Conservation (phyloP, 1,140 invertebrate species). For the Drosophila santomea region DNA sequence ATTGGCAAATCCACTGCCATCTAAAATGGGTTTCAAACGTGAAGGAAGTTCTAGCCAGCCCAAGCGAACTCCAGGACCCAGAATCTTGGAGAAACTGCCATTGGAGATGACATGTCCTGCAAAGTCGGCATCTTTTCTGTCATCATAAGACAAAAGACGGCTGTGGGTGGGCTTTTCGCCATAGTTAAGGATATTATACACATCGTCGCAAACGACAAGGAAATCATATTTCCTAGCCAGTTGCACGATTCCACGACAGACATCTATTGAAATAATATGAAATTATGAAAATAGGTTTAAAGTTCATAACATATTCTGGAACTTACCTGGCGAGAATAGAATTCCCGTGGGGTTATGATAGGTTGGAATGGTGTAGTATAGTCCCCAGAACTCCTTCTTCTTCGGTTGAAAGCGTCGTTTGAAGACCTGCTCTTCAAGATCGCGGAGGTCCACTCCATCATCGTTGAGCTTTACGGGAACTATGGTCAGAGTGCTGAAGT, state of each 20-base stretch:
- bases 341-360: conserved; percentile 89
- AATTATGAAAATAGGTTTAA: conserved; percentile 20
- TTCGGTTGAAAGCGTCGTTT: conserved; percentile 69
- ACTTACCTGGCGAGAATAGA: conserved; percentile 85
- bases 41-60: conserved; percentile 89
- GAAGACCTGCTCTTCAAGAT: conserved; percentile 79
- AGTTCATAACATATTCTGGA: background rate
- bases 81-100: conserved; percentile 89
- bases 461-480: conserved; percentile 86
- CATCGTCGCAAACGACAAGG: conserved; percentile 88
- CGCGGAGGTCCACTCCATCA: conserved; percentile 86
- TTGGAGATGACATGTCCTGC: conserved; percentile 88
- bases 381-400: conserved; percentile 86
- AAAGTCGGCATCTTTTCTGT: conserved; percentile 82
- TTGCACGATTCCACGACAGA: conserved; percentile 85
- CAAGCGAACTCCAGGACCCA: conserved; percentile 88
- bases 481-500: conserved; percentile 87
- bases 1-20: conserved; percentile 85
- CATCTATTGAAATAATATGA: conserved; percentile 66
- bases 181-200: conserved; percentile 89
- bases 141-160: conserved; percentile 87
- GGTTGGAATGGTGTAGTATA: conserved; percentile 88
- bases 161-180: conserved; percentile 84
- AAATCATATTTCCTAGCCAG: conserved; percentile 87
- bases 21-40: conserved; percentile 84